Evolutionary conservation across 2,888 invertebrate species (phyloP).

Genomic region (Cheilosia vernalis): DNA sequence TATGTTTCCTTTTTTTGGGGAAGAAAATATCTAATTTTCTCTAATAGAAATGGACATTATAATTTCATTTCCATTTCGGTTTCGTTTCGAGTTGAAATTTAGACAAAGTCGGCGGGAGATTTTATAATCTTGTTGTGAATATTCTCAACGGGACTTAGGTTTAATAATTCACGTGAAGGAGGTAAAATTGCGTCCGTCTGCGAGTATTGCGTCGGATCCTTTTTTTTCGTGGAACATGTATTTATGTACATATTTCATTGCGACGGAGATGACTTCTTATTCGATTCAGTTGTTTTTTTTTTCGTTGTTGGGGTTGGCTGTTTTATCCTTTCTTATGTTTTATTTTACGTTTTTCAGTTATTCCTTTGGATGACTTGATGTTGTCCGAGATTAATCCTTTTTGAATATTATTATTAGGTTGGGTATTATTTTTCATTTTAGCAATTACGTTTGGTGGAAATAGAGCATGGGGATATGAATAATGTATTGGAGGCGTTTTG

Average conservation of each 20-base stretch:
- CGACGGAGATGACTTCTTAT: slow-evolving; percentile 62
- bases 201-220: slow-evolving; percentile 45
- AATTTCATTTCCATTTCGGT: slow-evolving; percentile 75
- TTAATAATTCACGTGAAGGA: slow-evolving; percentile 73
- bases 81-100: slow-evolving; percentile 72
- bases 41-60: slow-evolving; percentile 75
- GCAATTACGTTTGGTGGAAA: slow-evolving; percentile 8
- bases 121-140: slow-evolving; percentile 73
- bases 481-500: background rate
- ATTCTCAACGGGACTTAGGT: slow-evolving; percentile 70
- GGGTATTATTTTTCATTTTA: slow-evolving; percentile 33
- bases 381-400: slow-evolving; percentile 68
- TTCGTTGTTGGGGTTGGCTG: slow-evolving; percentile 16
- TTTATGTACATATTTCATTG: slow-evolving; percentile 49
- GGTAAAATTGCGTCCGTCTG: slow-evolving; percentile 51
- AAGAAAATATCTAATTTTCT: slow-evolving; percentile 73
- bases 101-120: slow-evolving; percentile 71
- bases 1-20: slow-evolving; percentile 47
- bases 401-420: slow-evolving; percentile 29
- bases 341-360: slow-evolving; percentile 15
- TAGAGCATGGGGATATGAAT: slow-evolving; percentile 23
- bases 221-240: slow-evolving; percentile 36
- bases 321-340: slow-evolving; percentile 22
- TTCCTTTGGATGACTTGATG: slow-evolving; percentile 34
- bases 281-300: slow-evolving; percentile 57